Conservation (phyloP, 30 jellyfish, hydroid and myxozoan genomes). For the Catostylus mosaicus region DNA sequence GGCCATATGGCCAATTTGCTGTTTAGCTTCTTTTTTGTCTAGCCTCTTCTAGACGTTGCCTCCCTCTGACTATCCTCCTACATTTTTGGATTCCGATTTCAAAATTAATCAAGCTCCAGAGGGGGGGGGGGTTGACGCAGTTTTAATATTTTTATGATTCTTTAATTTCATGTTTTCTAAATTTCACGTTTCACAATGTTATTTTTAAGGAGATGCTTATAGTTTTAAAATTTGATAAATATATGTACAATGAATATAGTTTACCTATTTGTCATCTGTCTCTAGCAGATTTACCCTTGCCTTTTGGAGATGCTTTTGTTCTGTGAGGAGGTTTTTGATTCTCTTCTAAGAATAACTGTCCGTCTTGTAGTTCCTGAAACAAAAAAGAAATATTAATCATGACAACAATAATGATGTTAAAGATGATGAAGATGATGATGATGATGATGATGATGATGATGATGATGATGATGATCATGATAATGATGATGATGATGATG, state of each 20-base stretch:
- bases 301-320: conserved; percentile 41
- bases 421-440: no score
- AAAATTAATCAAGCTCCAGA: no score
- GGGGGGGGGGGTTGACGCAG: no score
- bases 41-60: no score
- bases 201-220: neutral
- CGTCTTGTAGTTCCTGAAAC: conserved; percentile 43
- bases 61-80: no score
- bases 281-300: conserved; percentile 24
- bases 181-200: neutral
- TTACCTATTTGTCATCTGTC: conserved; percentile 31
- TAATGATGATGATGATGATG: neutral
- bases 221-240: neutral
- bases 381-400: no score
- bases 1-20: no score
- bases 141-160: no score
- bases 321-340: conserved; percentile 21
- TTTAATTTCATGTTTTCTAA: no score
- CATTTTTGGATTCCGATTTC: no score
- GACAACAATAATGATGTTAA: neutral
- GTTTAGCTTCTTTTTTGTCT: no score
- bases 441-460: neutral
- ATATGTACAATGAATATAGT: neutral
- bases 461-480: neutral
- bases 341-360: conserved; percentile 28